Conservation (phyloP, 1,140 invertebrate genomes). For the Anastatus disparis region DNA sequence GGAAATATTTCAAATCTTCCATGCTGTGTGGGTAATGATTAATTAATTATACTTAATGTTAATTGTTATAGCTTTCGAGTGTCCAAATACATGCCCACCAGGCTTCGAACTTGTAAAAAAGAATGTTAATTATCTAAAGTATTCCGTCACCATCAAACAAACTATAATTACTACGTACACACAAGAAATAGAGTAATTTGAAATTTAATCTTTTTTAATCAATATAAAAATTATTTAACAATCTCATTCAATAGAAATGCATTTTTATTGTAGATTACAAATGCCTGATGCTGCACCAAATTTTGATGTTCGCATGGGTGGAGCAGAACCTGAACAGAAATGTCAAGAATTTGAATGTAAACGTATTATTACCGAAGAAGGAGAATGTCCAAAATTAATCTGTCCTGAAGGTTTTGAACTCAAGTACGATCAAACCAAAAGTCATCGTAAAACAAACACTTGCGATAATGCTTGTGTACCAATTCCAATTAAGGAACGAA, state of each 20-base stretch:
- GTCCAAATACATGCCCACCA: constrained; percentile 22
- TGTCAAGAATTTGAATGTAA: constrained; percentile 24
- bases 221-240: too few species aligned
- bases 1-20: too few species aligned
- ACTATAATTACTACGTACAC: too few species aligned
- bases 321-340: not conserved
- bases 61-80: constrained; percentile 12
- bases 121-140: too few species aligned
- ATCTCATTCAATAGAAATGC: too few species aligned
- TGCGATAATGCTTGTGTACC: constrained; percentile 69
- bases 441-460: constrained; percentile 7
- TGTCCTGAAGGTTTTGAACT: constrained; percentile 32
- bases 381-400: constrained; percentile 25
- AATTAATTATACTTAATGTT: too few species aligned
- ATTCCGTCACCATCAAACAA: too few species aligned
- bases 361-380: not conserved
- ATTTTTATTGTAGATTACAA: not conserved
- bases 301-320: constrained; percentile 10
- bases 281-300: not conserved
- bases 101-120: constrained; percentile 16
- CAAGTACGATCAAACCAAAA: constrained; percentile 37
- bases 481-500: constrained; percentile 68
- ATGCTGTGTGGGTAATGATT: too few species aligned
- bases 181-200: too few species aligned
- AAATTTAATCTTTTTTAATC: not conserved